Percentiles rank a stretch among this genome's conserved stretches.
phyloP scores from a whole-genome alignment of 2,113 vertebrate species.

The Sylvilagus bachmani region DNA sequence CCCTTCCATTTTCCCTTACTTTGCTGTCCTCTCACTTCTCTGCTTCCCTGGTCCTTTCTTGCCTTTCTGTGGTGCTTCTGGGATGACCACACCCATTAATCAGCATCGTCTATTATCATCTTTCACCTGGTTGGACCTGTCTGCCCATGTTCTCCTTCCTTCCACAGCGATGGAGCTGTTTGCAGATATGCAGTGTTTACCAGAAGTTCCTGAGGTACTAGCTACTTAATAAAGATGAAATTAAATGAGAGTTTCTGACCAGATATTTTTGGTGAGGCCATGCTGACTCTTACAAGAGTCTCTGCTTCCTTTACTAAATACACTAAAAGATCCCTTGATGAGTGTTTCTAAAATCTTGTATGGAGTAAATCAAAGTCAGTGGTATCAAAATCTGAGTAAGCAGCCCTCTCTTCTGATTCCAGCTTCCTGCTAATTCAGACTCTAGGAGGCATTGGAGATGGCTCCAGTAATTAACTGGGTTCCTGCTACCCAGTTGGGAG shows the following conservation, averaged over 20 bases:
- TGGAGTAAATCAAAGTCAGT: background rate
- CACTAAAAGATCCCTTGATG: background rate
- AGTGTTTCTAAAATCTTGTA: background rate
- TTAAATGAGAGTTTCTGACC: background rate
- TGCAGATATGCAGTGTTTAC: background rate
- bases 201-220: background rate
- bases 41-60: background rate
- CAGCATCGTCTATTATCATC: background rate
- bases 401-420: too few species aligned
- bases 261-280: background rate
- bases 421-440: too few species aligned
- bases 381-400: background rate
- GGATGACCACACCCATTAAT: background rate
- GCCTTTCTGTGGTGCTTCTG: background rate
- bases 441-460: too few species aligned
- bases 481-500: too few species aligned
- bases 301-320: background rate
- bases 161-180: background rate
- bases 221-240: conserved; percentile 27
- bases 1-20: background rate
- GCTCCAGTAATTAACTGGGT: too few species aligned
- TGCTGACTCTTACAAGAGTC: background rate
- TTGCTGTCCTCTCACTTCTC: background rate
- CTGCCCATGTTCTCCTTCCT: background rate
- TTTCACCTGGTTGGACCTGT: background rate